Percentiles rank a stretch among this genome's conserved stretches.
Evolutionary conservation across 2,888 invertebrate genomes (phyloP).

Genomic region (Pachycephus smyrnensis): DNA sequence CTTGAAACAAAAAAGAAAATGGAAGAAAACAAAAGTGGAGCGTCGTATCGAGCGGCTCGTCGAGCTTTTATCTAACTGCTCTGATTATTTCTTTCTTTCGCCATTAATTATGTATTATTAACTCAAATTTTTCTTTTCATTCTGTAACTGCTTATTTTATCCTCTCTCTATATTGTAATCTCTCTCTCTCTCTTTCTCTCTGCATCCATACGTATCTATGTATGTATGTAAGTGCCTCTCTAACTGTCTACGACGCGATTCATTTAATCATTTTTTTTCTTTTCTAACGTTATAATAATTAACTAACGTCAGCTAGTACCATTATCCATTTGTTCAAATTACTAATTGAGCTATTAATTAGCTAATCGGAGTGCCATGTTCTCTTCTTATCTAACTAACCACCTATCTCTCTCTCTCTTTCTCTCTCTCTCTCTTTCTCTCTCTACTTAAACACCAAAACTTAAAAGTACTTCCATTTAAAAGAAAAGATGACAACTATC

Average conservation of each 20-base stretch:
- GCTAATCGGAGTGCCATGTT: background rate
- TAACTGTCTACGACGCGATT: background rate
- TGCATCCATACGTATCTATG: background rate
- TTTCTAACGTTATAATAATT: too few species aligned
- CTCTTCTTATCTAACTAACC: background rate
- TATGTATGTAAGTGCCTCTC: background rate
- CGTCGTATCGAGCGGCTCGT: constrained; percentile 1
- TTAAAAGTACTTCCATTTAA: background rate
- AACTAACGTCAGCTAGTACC: background rate
- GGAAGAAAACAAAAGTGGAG: background rate
- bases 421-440: too few species aligned
- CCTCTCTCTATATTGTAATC: constrained; percentile 11
- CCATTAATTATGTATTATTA: too few species aligned
- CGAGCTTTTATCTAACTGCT: constrained; percentile 4
- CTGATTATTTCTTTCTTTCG: constrained; percentile 26
- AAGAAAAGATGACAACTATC: background rate
- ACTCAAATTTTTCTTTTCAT: constrained; percentile 17
- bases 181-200: background rate
- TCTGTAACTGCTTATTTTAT: constrained; percentile 22
- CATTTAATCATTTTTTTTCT: background rate
- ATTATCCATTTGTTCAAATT: background rate
- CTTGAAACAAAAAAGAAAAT: too few species aligned
- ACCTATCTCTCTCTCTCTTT: background rate
- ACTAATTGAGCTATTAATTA: background rate
- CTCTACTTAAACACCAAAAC: background rate